Base-by-base conservation (phyloP, 2,797 vertebrate genomes). In the Bovichtus variegatus region DNA sequence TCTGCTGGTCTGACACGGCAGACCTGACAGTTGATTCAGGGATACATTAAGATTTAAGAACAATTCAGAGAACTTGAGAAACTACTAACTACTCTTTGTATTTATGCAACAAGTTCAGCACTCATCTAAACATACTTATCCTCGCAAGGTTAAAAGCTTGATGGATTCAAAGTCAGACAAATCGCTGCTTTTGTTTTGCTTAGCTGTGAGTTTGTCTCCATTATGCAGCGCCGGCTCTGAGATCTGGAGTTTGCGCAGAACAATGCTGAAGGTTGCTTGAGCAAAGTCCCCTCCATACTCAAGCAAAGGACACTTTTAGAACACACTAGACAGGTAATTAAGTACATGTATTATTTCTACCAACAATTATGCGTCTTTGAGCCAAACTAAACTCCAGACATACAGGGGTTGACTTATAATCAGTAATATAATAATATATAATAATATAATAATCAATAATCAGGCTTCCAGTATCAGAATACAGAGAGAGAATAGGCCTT, bases 131-230 rank as follows among this genome's bases (percentile, higher is more conserved):
- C 66, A 74, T 51, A 77, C 64, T 65, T 68, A 80, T 71, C 60
- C 70, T 60, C 41, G 51, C 75, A 79, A 85, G 84, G 86, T 85
- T 78, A 82, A 81, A 78, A 73, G 76, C 81, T 61, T 80, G 79
- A 87, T 81, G 69, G 58, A 78, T 87, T 88, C 43, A 80, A 72
- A 74, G 78, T 58, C 59, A 77, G 72, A 78, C 66, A 88, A 80
- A 81, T 64, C 2, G 0, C 55, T 70, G 58, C 71, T 82, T 88
- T 89, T 80, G 72, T 80, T 85, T 82, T 51, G 23, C 58, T 70
- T 61, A 34, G 43, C 63, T 57, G 21, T 21, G 59, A 57, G 59
- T 87, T 86, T 80, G 75, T 75, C 47, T 82, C 64, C 71, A 82
- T 89, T 88, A 76, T 84, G 54, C 41, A 38, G 25, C 31, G 3